phyloP scores from a whole-genome alignment of 1,140 invertebrate species.

The Drosophila orosa region DNA sequence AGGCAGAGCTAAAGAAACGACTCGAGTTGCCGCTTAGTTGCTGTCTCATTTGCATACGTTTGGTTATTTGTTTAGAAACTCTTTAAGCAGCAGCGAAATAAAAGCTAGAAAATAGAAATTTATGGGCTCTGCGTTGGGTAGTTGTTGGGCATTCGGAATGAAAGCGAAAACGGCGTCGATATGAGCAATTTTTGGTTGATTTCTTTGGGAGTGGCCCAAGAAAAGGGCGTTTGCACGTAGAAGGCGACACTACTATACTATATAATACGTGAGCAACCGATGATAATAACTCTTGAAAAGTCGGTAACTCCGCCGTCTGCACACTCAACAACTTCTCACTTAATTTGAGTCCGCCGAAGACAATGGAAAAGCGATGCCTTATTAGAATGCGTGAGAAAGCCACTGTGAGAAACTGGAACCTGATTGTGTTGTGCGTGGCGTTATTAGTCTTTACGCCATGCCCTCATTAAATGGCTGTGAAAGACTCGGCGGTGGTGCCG shows the following conservation, averaged over 20 bases:
- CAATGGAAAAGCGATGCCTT: slow-evolving; percentile 73
- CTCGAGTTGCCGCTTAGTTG: slow-evolving; percentile 25
- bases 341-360: slow-evolving; percentile 63
- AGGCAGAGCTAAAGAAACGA: slow-evolving; percentile 7
- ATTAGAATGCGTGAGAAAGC: slow-evolving; percentile 66
- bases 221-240: slow-evolving; percentile 63
- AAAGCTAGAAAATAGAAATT: slow-evolving; percentile 55
- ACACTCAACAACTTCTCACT: slow-evolving; percentile 67
- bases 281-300: slow-evolving; percentile 35
- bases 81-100: slow-evolving; percentile 21
- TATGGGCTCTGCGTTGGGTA: slow-evolving; percentile 38
- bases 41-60: slow-evolving; percentile 74
- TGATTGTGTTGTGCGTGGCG: slow-evolving; percentile 46
- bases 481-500: slow-evolving; percentile 5
- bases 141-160: slow-evolving; percentile 54
- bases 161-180: slow-evolving; percentile 70
- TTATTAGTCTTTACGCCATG: slow-evolving; percentile 42
- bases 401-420: slow-evolving; percentile 52
- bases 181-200: slow-evolving; percentile 47
- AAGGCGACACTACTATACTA: slow-evolving; percentile 34
- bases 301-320: slow-evolving; percentile 17
- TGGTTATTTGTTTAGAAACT: slow-evolving; percentile 62
- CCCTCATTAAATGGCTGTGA: slow-evolving; percentile 49
- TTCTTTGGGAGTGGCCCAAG: slow-evolving; percentile 41
- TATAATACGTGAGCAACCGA: slow-evolving; percentile 30